Evolutionary conservation across 2,113 vertebrate species (phyloP), one percentile per base, ranked within the genome.

Genomic region (Saccopteryx leptura): DNA sequence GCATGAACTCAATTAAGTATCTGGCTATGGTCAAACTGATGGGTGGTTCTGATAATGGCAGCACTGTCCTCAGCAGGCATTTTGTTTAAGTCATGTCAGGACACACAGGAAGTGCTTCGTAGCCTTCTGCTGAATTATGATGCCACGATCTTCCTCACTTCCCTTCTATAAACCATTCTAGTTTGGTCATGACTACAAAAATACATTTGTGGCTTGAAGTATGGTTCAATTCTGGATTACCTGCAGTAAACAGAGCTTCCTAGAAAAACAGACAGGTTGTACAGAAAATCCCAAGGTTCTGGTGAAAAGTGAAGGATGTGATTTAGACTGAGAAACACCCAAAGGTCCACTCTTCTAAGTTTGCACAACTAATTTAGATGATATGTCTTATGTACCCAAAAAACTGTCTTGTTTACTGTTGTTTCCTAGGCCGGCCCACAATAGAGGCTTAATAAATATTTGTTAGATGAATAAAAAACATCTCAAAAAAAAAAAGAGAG

Each of bases 391-490:
- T 33, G 28, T 13, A 39, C 26, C 26, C 18, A 76, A 9, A 75
- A 75, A 72, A 89, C n/a, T 28, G 23, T 61, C 82, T 5, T 72
- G 9, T 66, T 82, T 18, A 60, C 46, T 72, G 13, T 69, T 56
- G 50, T 84, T 88, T 90, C 19, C 58, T 69, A 48, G 11, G 28
- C 11, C 31, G 52, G 54, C 26, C 9, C 24, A 71, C 23, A 58
- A 63, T 1, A 88, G 24, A 4, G 71, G 7, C 18, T 78, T 18
- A 46, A 66, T 85, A 90, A 72, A 28, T 83, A 74, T 74, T 72
- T 72, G 63, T 90, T 91, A 79, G 10, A 65, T 88, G 28, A 80
- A 58, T 74, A 17, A 81, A 76, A 48, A 82, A 93, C n/a, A n/a
- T 76, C 61, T 78, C 24, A 50, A 13, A 65, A 28, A 50, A 13